Conservation (phyloP, 2,113 vertebrate species). For the Eleginops maclovinus region DNA sequence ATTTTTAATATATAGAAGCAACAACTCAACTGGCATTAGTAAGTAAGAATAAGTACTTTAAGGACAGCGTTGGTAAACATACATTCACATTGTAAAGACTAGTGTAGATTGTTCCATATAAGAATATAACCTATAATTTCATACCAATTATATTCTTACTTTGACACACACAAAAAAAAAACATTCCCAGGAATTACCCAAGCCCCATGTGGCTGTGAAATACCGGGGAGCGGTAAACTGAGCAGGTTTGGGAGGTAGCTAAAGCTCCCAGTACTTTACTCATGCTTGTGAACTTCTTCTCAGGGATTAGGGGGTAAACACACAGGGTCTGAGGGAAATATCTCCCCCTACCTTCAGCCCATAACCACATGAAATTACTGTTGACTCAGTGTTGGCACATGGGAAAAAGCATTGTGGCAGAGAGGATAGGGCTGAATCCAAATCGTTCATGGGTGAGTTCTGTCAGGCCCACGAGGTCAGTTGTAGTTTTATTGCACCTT, state of each 20-base stretch:
- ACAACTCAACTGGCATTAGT: not conserved
- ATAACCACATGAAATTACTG: conserved; percentile 57
- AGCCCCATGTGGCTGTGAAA: conserved; percentile 26
- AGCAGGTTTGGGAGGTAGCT: conserved; percentile 61
- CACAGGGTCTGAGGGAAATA: conserved; percentile 57
- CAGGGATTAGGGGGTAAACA: conserved; percentile 71
- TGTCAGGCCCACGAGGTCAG: conserved; percentile 34
- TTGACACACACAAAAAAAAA: conserved; percentile 18
- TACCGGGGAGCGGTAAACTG: conserved; percentile 33
- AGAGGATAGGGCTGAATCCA: conserved; percentile 13
- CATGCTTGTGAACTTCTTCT: conserved; percentile 69
- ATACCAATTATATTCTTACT: conserved; percentile 17
- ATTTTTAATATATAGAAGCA: not conserved
- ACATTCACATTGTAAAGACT: not conserved
- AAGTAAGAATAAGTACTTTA: too few relatives aligned
- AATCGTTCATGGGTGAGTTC: conserved; percentile 20
- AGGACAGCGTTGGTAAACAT: not conserved
- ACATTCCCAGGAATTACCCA: conserved; percentile 59
- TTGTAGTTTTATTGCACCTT: not conserved
- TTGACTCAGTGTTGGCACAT: conserved; percentile 51
- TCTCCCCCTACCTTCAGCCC: conserved; percentile 53
- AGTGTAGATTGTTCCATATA: conserved; percentile 15
- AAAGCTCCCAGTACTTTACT: conserved; percentile 70
- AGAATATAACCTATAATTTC: conserved; percentile 9
- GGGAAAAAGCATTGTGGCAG: conserved; percentile 13